Evolutionary conservation across 2,113 vertebrate genomes (phyloP).

Genomic region (Bucco capensis): DNA sequence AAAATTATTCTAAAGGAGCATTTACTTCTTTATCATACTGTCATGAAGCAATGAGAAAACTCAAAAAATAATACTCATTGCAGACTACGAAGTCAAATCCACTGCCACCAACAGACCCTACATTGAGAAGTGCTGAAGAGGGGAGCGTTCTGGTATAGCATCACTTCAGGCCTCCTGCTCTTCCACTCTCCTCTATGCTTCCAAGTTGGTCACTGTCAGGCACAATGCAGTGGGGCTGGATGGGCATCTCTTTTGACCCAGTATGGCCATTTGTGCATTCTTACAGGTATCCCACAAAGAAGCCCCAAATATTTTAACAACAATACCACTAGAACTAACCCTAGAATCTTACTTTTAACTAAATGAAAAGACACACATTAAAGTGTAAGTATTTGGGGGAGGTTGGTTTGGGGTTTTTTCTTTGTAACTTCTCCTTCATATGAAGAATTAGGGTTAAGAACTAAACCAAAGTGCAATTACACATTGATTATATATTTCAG

Average conservation of each 20-base stretch:
- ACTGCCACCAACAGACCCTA: not conserved
- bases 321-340: not conserved
- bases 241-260: not conserved
- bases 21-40: not conserved
- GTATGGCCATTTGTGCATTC: not conserved
- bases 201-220: not conserved
- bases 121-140: not conserved
- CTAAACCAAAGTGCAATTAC: not conserved
- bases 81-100: not conserved
- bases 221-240: not conserved
- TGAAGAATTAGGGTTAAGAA: not conserved
- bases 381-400: rapidly evolving
- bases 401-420: not conserved
- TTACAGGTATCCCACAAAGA: not conserved
- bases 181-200: not conserved
- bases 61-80: not conserved
- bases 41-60: not conserved
- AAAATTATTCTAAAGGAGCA: not conserved
- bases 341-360: not conserved
- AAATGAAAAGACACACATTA: not conserved
- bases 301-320: not conserved
- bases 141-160: not conserved
- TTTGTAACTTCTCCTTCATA: not conserved
- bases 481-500: not conserved
- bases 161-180: not conserved